Evolutionary conservation across 2,113 vertebrate genomes (phyloP).

Genomic region (Psammodynastes pulverulentus): DNA sequence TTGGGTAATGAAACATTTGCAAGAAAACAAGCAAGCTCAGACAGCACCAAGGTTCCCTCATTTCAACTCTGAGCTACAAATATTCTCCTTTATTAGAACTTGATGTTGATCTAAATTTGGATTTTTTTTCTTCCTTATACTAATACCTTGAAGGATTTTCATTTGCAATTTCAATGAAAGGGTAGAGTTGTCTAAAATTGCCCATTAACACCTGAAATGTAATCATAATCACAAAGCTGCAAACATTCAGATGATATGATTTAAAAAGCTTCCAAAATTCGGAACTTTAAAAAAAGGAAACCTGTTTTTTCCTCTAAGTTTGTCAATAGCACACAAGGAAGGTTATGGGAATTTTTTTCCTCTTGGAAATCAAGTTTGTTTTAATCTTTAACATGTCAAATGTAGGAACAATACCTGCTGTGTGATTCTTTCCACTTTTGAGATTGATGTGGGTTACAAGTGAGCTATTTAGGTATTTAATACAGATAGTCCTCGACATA

Average conservation of each 20-base stretch:
- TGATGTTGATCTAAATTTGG: slow-evolving; percentile 28
- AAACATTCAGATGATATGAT: slow-evolving; percentile 16
- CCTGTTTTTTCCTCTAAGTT: neutral
- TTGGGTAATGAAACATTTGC: neutral
- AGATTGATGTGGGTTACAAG: neutral
- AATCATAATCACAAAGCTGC: slow-evolving; percentile 32
- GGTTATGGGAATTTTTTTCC: neutral
- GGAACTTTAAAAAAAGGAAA: neutral
- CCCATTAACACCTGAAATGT: slow-evolving; percentile 28
- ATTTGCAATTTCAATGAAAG: slow-evolving; percentile 28
- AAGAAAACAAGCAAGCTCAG: neutral
- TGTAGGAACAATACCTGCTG: neutral
- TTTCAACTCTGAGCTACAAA: neutral
- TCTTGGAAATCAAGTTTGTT: neutral
- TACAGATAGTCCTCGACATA: too few relatives aligned
- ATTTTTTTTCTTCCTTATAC: slow-evolving; percentile 12
- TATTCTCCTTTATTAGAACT: neutral
- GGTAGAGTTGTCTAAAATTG: slow-evolving; percentile 49
- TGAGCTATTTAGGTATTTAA: neutral
- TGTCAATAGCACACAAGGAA: neutral
- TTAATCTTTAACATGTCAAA: neutral
- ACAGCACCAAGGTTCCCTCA: too few relatives aligned
- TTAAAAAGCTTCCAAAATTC: slow-evolving; percentile 1
- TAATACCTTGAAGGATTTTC: slow-evolving; percentile 27
- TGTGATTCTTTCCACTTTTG: neutral